Evolutionary conservation across 2,113 vertebrate species (phyloP), one percentile per base, ranked within the genome.

Genomic region (Tringa solitaria): DNA sequence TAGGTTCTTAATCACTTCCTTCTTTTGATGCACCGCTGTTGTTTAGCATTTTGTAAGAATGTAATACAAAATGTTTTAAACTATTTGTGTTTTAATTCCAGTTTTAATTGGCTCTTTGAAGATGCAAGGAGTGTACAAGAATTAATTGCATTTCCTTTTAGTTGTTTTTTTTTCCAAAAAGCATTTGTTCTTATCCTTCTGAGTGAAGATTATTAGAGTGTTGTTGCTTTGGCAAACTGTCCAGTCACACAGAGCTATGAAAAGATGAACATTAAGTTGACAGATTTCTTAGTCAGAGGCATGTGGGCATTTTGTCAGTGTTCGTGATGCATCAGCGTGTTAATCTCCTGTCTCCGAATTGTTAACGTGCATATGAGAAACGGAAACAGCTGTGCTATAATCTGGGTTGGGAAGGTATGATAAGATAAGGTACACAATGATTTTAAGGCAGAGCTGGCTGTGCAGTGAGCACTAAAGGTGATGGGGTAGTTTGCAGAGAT

Each of bases 1-100:
- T 96, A 92, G 92, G 79, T 95, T 94, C 92, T 97, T 97, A 97
- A 96, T 97, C 88, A 78, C 96, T 97, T 97, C 96, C 92, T 96
- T 96, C 95, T 96, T 96, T 97, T 96, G 93, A 95, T 90, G 88
- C 56, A 26, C 86, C 69, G 87, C 33, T 96, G 90, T 96, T 97
- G 95, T 95, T 96, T 94, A 93, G 28, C 32, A 48, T 84, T 92
- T 93, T 72, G 39, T 86, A 92, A 94, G 93, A 96, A 88, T 82
- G 45, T 81, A 89, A 56, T 89, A 73, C 86, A 92, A 96, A 94
- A 93, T 74, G 53, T 84, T 95, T 97, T 87, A 92, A 96, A 88
- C 83, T 89, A n/a, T 93, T 93, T 94, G 72, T 96, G 84, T 61
- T 92, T 94, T 84, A 90, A 90, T 89, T 94, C 60, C 48, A 89